Conservation (phyloP, 2,113 vertebrate genomes). For the Pelodiscus sinensis region DNA sequence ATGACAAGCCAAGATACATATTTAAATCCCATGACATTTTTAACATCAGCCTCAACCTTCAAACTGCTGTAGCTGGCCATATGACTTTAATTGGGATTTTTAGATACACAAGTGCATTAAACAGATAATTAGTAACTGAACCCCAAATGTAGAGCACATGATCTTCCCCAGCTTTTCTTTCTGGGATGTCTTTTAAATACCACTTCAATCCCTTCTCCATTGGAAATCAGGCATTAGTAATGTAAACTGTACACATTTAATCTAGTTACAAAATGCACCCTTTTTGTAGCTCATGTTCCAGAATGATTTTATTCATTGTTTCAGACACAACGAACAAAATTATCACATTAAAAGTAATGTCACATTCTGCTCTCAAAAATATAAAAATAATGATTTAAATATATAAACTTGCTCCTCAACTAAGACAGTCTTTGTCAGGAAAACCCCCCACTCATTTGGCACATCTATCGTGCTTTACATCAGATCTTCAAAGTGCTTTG, state of each 20-base stretch:
- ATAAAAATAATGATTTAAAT: constrained; percentile 56
- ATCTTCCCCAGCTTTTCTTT: neutral
- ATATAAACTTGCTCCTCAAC: constrained; percentile 32
- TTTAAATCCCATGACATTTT: neutral
- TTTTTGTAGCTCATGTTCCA: neutral
- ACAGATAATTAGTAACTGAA: neutral
- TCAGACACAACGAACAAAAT: neutral
- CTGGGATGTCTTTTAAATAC: constrained; percentile 37
- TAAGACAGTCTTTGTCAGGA: constrained; percentile 12
- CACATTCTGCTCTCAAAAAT: constrained; percentile 15
- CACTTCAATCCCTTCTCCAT: neutral
- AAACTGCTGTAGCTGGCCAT: neutral
- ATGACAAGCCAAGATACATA: neutral
- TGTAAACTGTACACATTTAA: constrained; percentile 6
- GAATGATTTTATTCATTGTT: neutral
- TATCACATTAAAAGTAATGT: constrained; percentile 36
- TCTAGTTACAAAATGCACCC: neutral
- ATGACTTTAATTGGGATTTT: neutral
- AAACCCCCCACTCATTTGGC: neutral
- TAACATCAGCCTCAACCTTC: neutral
- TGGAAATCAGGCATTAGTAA: constrained; percentile 41
- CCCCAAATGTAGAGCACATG: neutral
- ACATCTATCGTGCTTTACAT: constrained; percentile 33
- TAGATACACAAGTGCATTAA: neutral
- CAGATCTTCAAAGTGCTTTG: constrained; percentile 60